Base-by-base conservation (phyloP, 1,140 invertebrate species). In the Drosophila nigrodunni region DNA sequence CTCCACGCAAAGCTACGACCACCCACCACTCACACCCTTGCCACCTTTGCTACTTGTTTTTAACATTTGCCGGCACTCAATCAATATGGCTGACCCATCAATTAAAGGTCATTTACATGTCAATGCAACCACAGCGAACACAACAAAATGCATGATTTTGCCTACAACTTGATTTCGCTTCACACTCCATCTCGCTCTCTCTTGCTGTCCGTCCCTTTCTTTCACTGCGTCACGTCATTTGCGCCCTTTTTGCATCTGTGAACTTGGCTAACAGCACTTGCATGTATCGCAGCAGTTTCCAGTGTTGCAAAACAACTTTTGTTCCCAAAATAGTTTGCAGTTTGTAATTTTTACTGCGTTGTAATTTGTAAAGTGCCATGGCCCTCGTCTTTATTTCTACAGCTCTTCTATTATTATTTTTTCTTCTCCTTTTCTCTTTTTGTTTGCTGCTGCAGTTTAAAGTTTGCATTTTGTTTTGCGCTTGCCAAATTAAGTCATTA, bases 61-160 rank as follows among this genome's bases (percentile, higher is more conserved):
- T 30, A 0, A 8, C 13, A 15, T 47, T 47, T 15, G 6, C 72
- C 52, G 54, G 50, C 79, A 88, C 83, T 86, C 76, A 79, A 89
- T 87, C 85, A 83, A 88, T 72, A 78, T 61, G 74, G 52, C 70
- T 69, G 52, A 80, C 80, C 85, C 83, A 88, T 89, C 85, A 88
- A 88, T 88, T 88, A 88, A 88, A 89, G 83, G 85, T 89, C 85
- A 88, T 88, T 89, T 88, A 80, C 83, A 89, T 88, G 83, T 88
- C 85, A 88, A 88, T 89, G 85, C 85, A 85, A 59, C 57, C 59
- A 50, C 47, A 46, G 61, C 25, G 25, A 30, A 30, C 25, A 77
- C 52, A 68, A 43, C 44, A 68, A 68, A 57, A 49, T 55, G 21
- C 50, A 67, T 69, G 74, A 60, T 70, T 78, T 61, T 61, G 71